phyloP scores from a whole-genome alignment of 2,113 vertebrate genomes.

The Puntigrus tetrazona region DNA sequence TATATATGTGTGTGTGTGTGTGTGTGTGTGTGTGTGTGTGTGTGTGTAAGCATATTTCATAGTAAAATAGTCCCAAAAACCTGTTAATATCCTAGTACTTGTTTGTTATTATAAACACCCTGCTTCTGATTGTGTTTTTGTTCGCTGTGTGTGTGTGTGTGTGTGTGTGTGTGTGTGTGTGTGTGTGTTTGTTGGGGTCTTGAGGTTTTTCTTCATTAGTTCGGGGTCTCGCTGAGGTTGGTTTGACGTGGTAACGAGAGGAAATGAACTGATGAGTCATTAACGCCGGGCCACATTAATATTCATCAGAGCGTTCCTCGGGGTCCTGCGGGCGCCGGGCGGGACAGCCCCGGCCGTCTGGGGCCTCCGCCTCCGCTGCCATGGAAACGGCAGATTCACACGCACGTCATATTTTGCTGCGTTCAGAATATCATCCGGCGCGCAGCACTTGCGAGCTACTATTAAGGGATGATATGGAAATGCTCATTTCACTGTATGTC shows the following conservation, averaged over 20 bases:
- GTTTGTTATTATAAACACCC: background rate
- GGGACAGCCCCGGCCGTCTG: background rate
- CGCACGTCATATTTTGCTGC: too few species aligned
- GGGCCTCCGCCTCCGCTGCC: background rate
- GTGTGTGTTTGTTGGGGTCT: background rate
- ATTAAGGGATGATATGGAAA: background rate
- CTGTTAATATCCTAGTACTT: background rate
- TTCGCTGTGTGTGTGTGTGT: background rate
- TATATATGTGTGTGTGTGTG: too few species aligned
- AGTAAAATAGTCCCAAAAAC: background rate
- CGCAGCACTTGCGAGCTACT: background rate
- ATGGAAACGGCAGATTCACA: background rate
- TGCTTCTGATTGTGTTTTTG: background rate
- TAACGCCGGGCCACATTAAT: background rate
- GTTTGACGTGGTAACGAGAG: background rate
- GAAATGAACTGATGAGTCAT: background rate
- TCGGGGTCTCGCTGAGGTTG: background rate
- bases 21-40: too few species aligned
- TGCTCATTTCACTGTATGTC: background rate
- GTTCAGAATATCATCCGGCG: too few species aligned
- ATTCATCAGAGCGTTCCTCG: background rate
- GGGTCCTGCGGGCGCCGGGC: background rate
- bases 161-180: background rate
- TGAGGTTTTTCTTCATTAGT: constrained; percentile 1
- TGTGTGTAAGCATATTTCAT: too few species aligned